These are phyloP conservation scores for Austrolebias charrua DNA, from an alignment of 2,797 vertebrate species.

Conservation along the genomic window DNA sequence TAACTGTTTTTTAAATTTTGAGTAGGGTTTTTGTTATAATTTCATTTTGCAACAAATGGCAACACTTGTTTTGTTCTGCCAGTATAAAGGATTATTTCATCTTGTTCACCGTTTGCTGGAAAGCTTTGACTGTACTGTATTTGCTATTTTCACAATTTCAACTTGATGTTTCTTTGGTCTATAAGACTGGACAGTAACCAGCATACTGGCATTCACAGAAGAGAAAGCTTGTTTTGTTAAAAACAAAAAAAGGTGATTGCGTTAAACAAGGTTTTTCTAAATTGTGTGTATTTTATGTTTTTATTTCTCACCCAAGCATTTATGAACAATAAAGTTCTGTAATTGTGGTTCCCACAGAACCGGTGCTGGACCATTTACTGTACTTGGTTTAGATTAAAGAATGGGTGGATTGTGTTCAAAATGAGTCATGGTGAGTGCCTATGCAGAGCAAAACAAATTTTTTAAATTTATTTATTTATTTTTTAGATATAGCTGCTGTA, in stretches of 20 bases:
- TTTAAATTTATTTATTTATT: no score
- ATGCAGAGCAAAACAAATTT: no score
- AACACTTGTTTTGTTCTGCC: constrained; percentile 67
- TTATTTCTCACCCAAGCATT: constrained; percentile 90
- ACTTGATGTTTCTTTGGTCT: constrained; percentile 74
- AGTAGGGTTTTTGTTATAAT: constrained; percentile 39
- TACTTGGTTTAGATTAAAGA: constrained; percentile 12
- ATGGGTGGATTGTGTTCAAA: not conserved
- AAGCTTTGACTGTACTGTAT: constrained; percentile 84
- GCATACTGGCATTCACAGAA: constrained; percentile 72
- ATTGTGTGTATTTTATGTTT: constrained; percentile 85
- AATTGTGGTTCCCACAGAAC: constrained; percentile 93
- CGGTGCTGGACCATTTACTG: constrained; percentile 55
- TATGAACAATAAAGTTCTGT: constrained; percentile 98
- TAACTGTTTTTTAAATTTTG: constrained; percentile 82
- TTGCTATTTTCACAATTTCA: constrained; percentile 75
- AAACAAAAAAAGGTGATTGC: constrained; percentile 68
- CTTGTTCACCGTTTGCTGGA: constrained; percentile 85
- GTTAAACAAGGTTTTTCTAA: constrained; percentile 89
- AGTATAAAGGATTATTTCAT: constrained; percentile 82
- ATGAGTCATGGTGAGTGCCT: not conserved
- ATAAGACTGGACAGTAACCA: constrained; percentile 37
- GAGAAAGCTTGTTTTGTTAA: constrained; percentile 48
- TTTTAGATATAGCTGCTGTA: not conserved
- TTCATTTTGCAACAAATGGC: constrained; percentile 69